A percentile compares a stretch with the other conserved stretches of the same genome.
Conservation (phyloP, 2,888 invertebrate genomes). For the Tinea semifulvella region DNA sequence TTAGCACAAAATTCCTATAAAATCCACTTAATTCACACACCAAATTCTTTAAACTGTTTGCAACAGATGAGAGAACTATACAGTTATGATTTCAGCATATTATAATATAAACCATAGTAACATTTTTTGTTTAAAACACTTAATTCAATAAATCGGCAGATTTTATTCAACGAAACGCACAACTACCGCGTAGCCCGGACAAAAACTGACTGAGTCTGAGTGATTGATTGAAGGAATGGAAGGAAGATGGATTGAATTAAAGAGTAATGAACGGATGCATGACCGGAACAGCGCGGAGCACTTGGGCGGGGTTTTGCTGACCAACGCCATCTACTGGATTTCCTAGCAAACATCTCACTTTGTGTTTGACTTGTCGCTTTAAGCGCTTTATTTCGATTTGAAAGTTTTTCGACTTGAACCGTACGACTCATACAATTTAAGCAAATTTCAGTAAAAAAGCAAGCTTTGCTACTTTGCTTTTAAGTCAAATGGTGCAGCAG, state of each 20-base stretch:
- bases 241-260: background rate
- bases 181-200: background rate
- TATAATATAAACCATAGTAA: background rate
- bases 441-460: too few relatives aligned
- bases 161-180: background rate
- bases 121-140: too few relatives aligned
- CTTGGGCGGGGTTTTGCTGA: conserved; percentile 1
- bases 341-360: too few relatives aligned
- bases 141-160: too few relatives aligned
- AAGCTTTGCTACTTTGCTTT: too few relatives aligned
- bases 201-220: conserved; percentile 4
- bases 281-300: background rate
- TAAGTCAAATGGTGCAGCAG: too few relatives aligned
- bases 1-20: background rate
- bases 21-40: conserved; percentile 2
- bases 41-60: background rate
- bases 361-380: too few relatives aligned
- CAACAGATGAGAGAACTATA: background rate
- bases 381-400: too few relatives aligned
- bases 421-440: too few relatives aligned
- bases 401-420: too few relatives aligned
- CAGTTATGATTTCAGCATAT: background rate
- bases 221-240: conserved; percentile 2
- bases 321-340: background rate
- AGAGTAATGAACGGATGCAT: too few relatives aligned